Evolutionary conservation across 2,113 vertebrate species (phyloP).

Genomic region (Phasianus colchicus): DNA sequence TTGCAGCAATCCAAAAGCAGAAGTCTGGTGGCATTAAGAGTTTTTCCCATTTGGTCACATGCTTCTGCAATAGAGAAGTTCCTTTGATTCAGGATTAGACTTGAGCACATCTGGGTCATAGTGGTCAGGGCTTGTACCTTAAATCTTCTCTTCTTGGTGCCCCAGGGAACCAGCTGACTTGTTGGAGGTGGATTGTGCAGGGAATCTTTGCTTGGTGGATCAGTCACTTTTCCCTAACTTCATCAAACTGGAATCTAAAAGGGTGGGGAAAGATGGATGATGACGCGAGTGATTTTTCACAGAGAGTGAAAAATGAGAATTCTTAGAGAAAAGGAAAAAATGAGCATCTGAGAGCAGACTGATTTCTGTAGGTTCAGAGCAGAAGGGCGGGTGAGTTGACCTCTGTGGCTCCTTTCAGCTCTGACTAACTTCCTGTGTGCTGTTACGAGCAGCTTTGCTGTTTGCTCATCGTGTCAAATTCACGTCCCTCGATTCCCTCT

Average conservation of each 20-base stretch:
- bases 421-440: not conserved
- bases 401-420: not conserved
- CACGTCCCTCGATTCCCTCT: not conserved
- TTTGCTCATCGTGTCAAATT: not conserved
- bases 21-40: not conserved
- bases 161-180: not conserved
- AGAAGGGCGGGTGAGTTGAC: not conserved
- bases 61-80: not conserved
- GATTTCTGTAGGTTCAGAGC: fast-evolving
- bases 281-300: not conserved
- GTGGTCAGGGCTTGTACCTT: not conserved
- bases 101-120: not conserved
- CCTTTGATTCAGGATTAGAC: constrained; percentile 27
- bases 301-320: not conserved
- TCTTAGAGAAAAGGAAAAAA: fast-evolving
- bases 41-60: not conserved
- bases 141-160: not conserved
- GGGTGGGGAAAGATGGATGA: not conserved
- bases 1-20: not conserved
- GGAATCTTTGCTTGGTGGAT: not conserved
- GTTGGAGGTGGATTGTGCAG: not conserved
- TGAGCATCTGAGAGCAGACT: not conserved
- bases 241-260: not conserved
- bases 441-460: not conserved
- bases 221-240: not conserved